Evolutionary conservation across 2,113 vertebrate genomes (phyloP), one percentile per base, ranked within the genome.

Genomic region (Barnardius zonarius): DNA sequence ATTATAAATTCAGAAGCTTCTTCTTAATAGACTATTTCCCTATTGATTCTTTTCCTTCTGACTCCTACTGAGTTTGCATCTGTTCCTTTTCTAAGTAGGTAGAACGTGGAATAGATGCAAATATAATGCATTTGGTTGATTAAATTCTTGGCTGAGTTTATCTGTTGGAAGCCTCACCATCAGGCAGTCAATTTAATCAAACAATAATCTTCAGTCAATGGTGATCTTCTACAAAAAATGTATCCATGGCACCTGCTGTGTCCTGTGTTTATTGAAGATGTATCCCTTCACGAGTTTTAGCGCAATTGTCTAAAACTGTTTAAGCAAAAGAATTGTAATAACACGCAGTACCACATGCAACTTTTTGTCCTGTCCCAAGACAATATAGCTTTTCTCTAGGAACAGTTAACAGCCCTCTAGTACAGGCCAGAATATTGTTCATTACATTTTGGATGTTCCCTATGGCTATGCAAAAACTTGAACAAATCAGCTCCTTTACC

Each of bases 111-210:
- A 97, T 86, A 95, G 54, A 97, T 92, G 77, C 92, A 97, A 94
- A 97, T 96, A 83, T 28, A 68, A 96, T 95, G 84, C 63, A 94
- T 88, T 89, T 97, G 97, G 93, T 95, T 96, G 94, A 97, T 97
- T 97, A 94, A 95, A 95, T 95, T 83, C 85, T 95, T 97, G 91
- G 68, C 87, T 94, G 70, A 82, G 41, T 95, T 96, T 95, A 88
- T 97, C 94, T 91, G 74, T 90, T 92, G 93, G 89, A 96, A 91
- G 39, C 66, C 59, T 90, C 41, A 92, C 48, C 86, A 94, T 83
- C 66, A 93, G 74, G 39, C 90, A 94, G 80, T 83, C 83, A 90
- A 86, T 94, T 96, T 95, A 97, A 96, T 97, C 93, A 96, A 93
- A 95, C 52, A 93, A 85, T 96, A 96, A 96, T 94, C 91, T 95